These are phyloP conservation scores for Bungarus multicinctus DNA, from an alignment of 2,113 vertebrate species.

Conservation along the genomic window DNA sequence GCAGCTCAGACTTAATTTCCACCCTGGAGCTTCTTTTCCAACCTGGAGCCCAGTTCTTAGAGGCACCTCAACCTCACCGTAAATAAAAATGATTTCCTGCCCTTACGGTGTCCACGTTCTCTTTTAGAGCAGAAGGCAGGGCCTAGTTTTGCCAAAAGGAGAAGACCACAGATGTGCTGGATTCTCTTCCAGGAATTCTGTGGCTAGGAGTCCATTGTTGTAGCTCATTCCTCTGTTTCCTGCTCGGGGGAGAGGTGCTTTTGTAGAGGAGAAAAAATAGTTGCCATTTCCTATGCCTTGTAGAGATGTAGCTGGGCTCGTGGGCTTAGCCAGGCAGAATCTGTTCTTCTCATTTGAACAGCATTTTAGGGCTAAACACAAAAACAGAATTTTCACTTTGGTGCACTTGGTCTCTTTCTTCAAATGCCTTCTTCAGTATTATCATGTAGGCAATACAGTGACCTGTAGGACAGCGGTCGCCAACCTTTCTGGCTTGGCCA, in stretches of 20 bases:
- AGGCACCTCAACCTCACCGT: neutral
- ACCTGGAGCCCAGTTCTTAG: neutral
- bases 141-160: neutral
- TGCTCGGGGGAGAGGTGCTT: neutral
- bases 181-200: neutral
- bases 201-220: neutral
- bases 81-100: neutral
- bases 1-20: too few species aligned
- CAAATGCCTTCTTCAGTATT: neutral
- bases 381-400: neutral
- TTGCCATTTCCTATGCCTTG: neutral
- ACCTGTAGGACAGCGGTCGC: too few species aligned
- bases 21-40: neutral
- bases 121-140: neutral
- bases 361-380: neutral
- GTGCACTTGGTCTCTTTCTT: neutral
- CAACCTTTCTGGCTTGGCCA: too few species aligned
- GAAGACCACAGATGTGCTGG: neutral
- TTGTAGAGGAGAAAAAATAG: neutral
- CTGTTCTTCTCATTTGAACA: neutral
- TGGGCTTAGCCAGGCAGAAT: neutral
- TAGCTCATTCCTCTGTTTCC: neutral
- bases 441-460: neutral
- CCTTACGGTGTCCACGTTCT: neutral
- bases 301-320: neutral